These are phyloP conservation scores for Trilocha varians DNA, from an alignment of 2,888 invertebrate genomes.

Conservation along the genomic window DNA sequence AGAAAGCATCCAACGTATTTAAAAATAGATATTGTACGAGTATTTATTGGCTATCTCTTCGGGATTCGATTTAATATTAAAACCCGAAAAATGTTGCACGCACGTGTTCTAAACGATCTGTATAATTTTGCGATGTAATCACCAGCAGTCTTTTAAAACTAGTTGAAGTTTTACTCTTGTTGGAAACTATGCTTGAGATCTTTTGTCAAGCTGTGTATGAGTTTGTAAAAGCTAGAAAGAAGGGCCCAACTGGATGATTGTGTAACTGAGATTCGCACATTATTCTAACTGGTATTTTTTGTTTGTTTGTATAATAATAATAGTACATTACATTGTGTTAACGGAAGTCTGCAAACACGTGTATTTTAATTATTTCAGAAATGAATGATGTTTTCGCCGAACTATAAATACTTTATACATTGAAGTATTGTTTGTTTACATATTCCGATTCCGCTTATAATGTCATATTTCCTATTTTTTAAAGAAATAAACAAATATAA, in stretches of 20 bases:
- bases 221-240: too few relatives aligned
- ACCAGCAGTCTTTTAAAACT: too few relatives aligned
- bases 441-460: neutral
- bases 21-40: conserved; percentile 64
- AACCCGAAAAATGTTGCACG: conserved; percentile 57
- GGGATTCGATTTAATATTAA: conserved; percentile 67
- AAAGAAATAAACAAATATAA: too few relatives aligned
- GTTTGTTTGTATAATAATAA: neutral
- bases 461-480: neutral
- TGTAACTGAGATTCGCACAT: too few relatives aligned
- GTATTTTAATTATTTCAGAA: neutral
- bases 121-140: neutral
- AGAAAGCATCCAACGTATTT: conserved; percentile 68
- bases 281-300: neutral
- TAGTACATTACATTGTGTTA: neutral
- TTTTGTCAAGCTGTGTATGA: too few relatives aligned
- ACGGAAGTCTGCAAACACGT: neutral
- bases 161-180: too few relatives aligned
- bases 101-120: conserved; percentile 33
- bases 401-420: neutral
- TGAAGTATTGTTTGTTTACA: neutral
- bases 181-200: too few relatives aligned
- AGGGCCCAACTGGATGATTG: too few relatives aligned
- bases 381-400: conserved; percentile 4
- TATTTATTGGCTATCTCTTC: conserved; percentile 65